Percentiles rank a stretch among this genome's conserved stretches.
Conservation (phyloP, 1,140 invertebrate genomes). For the Drosophila pseudoobscura region DNA sequence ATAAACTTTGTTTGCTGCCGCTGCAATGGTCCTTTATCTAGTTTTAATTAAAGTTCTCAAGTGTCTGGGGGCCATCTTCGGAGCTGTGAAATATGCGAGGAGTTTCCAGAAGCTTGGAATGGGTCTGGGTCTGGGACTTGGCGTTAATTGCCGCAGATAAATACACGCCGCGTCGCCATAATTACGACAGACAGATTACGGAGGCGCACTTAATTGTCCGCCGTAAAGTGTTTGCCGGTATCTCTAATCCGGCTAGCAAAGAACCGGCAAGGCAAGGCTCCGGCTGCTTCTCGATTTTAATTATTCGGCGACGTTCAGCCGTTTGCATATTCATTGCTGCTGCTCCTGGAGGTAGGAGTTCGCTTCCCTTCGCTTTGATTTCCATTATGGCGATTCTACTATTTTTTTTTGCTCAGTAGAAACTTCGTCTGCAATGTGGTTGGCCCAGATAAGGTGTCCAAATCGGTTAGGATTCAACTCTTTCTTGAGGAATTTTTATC, state of each 20-base stretch:
- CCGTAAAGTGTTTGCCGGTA: conserved; percentile 62
- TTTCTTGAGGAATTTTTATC: neutral
- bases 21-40: conserved; percentile 12
- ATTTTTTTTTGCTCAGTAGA: conserved; percentile 25
- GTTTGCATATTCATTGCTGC: conserved; percentile 72
- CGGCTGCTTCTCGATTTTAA: conserved; percentile 63
- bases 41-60: conserved; percentile 21
- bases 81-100: conserved; percentile 68
- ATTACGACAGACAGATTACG: conserved; percentile 79
- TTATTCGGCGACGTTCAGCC: conserved; percentile 64
- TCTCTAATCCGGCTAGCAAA: conserved; percentile 44
- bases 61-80: conserved; percentile 46
- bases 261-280: conserved; percentile 3
- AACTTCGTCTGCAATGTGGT: conserved; percentile 57
- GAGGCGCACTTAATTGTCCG: conserved; percentile 69
- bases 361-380: conserved; percentile 58
- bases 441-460: conserved; percentile 55
- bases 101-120: no score
- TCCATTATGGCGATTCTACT: conserved; percentile 55
- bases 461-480: conserved; percentile 26
- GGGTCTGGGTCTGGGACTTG: conserved; percentile 8
- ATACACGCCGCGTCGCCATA: conserved; percentile 72
- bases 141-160: conserved; percentile 77
- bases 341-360: neutral
- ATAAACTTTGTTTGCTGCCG: neutral